A percentile compares a stretch with the other conserved stretches of the same genome.
Conservation (phyloP, 2,797 vertebrate species). For the Epinephelus coioides region DNA sequence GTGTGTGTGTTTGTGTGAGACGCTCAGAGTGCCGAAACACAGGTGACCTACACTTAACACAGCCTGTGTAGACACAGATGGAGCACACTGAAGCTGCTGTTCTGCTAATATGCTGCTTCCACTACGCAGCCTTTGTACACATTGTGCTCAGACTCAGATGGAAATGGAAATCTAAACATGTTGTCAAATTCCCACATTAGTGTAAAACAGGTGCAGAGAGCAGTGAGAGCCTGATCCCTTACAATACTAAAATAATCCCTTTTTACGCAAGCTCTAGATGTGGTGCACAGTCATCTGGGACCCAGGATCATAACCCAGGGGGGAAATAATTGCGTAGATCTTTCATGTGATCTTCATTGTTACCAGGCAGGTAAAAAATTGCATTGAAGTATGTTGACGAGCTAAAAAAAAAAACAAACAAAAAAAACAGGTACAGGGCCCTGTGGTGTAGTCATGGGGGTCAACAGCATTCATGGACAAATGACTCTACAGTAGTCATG, state of each 20-base stretch:
- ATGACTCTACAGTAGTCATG: no score
- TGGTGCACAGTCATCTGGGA: not conserved
- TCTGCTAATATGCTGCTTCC: slow-evolving; percentile 11
- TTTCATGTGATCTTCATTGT: not conserved
- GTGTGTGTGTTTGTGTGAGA: no score
- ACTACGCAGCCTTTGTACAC: not conserved
- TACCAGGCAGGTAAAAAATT: not conserved
- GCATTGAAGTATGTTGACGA: not conserved
- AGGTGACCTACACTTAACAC: no score
- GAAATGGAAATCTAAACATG: not conserved
- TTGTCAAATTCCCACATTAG: not conserved
- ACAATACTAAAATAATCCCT: not conserved
- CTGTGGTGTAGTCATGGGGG: no score
- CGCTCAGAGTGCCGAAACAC: no score
- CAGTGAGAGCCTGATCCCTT: not conserved
- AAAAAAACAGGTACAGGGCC: no score
- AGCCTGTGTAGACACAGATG: slow-evolving; percentile 1
- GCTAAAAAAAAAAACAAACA: no score
- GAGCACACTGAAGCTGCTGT: slow-evolving; percentile 1
- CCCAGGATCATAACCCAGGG: not conserved
- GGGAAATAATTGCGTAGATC: not conserved
- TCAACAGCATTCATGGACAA: no score
- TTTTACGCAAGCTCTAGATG: not conserved
- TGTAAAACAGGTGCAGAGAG: not conserved
- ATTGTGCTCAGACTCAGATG: not conserved